These are phyloP conservation scores for Gouania willdenowi DNA, from an alignment of 2,797 vertebrate genomes.

Conservation along the genomic window DNA sequence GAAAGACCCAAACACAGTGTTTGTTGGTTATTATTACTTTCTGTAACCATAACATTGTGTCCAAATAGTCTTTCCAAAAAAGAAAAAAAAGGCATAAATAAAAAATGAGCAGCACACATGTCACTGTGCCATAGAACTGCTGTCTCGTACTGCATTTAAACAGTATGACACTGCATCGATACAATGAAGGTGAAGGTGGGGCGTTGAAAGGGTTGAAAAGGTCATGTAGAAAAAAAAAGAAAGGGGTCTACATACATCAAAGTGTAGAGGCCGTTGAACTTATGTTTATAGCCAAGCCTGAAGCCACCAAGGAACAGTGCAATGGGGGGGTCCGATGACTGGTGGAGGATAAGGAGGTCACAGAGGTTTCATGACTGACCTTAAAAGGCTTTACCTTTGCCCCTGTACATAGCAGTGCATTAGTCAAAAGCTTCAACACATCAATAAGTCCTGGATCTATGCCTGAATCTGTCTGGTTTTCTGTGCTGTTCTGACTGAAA, in stretches of 20 bases:
- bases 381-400: slow-evolving; percentile 8
- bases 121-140: too few species aligned
- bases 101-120: too few species aligned
- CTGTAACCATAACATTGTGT: too few species aligned
- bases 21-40: too few species aligned
- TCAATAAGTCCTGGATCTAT: neutral
- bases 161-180: too few species aligned
- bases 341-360: too few species aligned
- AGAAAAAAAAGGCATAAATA: too few species aligned
- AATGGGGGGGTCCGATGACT: slow-evolving; percentile 1
- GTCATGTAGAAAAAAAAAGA: slow-evolving; percentile 33
- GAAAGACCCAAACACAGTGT: too few species aligned
- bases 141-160: too few species aligned
- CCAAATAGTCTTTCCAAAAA: too few species aligned
- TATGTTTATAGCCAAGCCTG: slow-evolving; percentile 40
- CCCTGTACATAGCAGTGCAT: neutral
- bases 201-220: slow-evolving; percentile 22
- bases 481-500: neutral
- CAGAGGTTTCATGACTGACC: slow-evolving; percentile 16
- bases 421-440: too few species aligned
- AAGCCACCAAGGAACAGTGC: slow-evolving; percentile 32
- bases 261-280: slow-evolving; percentile 21
- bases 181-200: too few species aligned
- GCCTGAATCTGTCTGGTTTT: neutral
- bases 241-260: slow-evolving; percentile 31